A percentile compares a stretch with the other conserved stretches of the same genome.
These are phyloP conservation scores for Pygathrix nemaeus DNA, from an alignment of 2,113 vertebrate species.

Conservation along the genomic window DNA sequence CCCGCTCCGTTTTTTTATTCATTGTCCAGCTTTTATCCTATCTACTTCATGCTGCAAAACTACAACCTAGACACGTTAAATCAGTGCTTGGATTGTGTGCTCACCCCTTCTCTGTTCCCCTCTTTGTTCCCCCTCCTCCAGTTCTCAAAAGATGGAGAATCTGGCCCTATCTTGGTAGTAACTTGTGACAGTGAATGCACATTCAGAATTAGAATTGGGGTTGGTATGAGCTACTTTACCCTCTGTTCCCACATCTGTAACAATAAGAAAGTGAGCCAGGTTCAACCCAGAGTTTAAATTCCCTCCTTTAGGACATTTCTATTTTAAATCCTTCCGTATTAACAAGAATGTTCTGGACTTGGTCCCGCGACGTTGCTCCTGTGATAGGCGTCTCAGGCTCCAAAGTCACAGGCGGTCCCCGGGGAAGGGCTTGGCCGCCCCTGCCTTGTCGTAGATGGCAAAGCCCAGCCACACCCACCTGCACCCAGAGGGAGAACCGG, in stretches of 20 bases:
- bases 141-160: neutral
- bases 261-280: neutral
- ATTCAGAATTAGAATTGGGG: neutral
- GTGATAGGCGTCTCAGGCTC: neutral
- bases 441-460: neutral
- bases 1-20: neutral
- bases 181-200: neutral
- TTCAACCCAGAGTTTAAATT: neutral
- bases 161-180: neutral
- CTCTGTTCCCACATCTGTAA: neutral
- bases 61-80: accelerated
- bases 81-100: neutral
- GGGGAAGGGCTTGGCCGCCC: accelerated
- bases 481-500: neutral
- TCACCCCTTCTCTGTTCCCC: neutral
- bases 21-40: neutral
- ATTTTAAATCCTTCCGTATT: neutral
- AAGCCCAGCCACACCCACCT: neutral
- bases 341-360: neutral
- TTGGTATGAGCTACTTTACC: neutral
- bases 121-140: neutral
- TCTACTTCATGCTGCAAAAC: neutral
- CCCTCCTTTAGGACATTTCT: neutral
- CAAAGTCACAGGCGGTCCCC: accelerated
- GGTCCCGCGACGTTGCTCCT: neutral